Percentiles rank a stretch among this genome's conserved stretches.
These are phyloP conservation scores for Arctocebus calabarensis DNA, from an alignment of 2,797 vertebrate species.

Conservation along the genomic window DNA sequence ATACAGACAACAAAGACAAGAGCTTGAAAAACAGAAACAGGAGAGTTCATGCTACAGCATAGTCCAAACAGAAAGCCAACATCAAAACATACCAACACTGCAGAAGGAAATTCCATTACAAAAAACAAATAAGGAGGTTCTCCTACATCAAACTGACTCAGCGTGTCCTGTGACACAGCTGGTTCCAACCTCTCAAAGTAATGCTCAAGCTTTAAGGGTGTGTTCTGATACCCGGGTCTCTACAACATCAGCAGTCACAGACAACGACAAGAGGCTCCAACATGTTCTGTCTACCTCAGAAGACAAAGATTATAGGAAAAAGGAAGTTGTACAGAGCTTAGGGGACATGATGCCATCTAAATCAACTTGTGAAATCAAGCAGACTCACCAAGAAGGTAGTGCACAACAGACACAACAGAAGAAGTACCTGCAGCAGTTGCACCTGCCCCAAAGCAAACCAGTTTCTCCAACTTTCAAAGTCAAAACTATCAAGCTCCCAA, in stretches of 20 bases:
- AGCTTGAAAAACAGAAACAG: constrained; percentile 88
- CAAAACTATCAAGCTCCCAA: constrained; percentile 85
- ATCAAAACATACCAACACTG: constrained; percentile 36
- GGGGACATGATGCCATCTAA: constrained; percentile 80
- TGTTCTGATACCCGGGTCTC: constrained; percentile 27
- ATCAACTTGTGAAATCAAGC: constrained; percentile 81
- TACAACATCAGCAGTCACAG: constrained; percentile 9
- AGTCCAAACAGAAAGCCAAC: constrained; percentile 66
- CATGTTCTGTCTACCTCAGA: constrained; percentile 82
- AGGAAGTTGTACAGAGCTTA: constrained; percentile 71
- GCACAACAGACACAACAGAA: constrained; percentile 84
- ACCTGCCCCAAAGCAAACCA: constrained; percentile 86
- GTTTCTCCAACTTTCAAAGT: constrained; percentile 86
- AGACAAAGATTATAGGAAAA: constrained; percentile 81
- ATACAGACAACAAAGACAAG: constrained; percentile 90
- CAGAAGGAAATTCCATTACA: constrained; percentile 39
- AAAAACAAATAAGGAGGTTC: constrained; percentile 50
- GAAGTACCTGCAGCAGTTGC: constrained; percentile 64
- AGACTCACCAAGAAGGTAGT: constrained; percentile 78
- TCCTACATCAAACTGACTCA: background rate
- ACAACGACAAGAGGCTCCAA: constrained; percentile 75
- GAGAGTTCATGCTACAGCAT: constrained; percentile 57
- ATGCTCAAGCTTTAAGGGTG: background rate
- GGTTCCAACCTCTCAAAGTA: background rate
- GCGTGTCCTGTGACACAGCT: background rate